Conservation (phyloP, 2,888 invertebrate genomes). For the Tachystola acroxantha region DNA sequence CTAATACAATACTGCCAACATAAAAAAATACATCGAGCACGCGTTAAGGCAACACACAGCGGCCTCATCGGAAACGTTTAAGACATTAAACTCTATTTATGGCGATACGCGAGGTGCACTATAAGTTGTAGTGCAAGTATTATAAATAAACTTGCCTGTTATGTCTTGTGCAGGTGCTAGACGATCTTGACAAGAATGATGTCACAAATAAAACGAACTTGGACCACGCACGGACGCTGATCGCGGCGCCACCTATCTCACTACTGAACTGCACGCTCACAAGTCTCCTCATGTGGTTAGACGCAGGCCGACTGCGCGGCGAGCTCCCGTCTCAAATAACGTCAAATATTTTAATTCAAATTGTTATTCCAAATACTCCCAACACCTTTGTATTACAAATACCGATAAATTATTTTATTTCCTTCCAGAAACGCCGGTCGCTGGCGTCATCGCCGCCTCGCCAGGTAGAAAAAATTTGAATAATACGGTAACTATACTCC, state of each 20-base stretch:
- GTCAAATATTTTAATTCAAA: slow-evolving; percentile 28
- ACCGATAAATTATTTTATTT: slow-evolving; percentile 23
- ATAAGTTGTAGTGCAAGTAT: slow-evolving; percentile 13
- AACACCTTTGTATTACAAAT: slow-evolving; percentile 16
- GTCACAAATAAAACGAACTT: slow-evolving; percentile 14
- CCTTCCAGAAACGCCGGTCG: slow-evolving; percentile 18
- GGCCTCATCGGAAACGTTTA: slow-evolving; percentile 6
- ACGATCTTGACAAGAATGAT: slow-evolving; percentile 20
- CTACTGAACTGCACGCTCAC: background rate
- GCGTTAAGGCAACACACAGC: slow-evolving; percentile 4
- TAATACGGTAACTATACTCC: background rate
- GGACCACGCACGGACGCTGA: slow-evolving; percentile 5
- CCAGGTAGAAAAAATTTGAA: slow-evolving; percentile 6
- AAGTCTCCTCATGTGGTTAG: slow-evolving; percentile 33
- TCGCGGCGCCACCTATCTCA: slow-evolving; percentile 13
- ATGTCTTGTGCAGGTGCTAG: slow-evolving; percentile 16
- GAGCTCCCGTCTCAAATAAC: slow-evolving; percentile 10
- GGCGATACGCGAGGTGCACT: slow-evolving; percentile 6
- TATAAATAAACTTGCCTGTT: slow-evolving; percentile 26
- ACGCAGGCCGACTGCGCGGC: slow-evolving; percentile 31
- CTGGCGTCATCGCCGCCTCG: background rate
- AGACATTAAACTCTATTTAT: slow-evolving; percentile 5
- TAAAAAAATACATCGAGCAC: slow-evolving; percentile 14
- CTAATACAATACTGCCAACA: slow-evolving; percentile 20
- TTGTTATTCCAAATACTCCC: slow-evolving; percentile 21